Base-by-base conservation (phyloP, 2,797 vertebrate genomes). In the Takifugu ocellatus region DNA sequence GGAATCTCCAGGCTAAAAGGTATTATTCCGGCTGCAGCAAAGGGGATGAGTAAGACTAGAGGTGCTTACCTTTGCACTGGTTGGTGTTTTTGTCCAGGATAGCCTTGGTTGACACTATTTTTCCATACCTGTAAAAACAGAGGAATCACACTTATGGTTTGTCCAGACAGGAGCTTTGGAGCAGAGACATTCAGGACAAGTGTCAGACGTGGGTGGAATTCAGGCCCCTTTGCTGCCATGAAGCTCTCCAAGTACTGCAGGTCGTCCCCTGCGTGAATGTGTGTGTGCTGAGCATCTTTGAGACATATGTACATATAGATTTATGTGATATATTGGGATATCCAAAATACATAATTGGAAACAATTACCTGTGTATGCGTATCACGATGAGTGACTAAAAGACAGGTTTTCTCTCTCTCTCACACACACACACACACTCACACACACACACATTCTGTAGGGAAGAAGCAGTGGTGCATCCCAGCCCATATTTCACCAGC, bases 81-180 rank as follows among this genome's bases (percentile, higher is more conserved):
- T 98, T 97, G 64, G 96, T 98, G 91, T 97, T 98, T 92, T 98
- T 98, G 89, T 98, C 96, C 86, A 98, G 92, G 84, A 98, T 98
- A 89, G 96, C 96, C 91, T 98, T 98, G 82, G 96, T 98, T 78
- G 96, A 98, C 84, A 98, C 94, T 82, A 98, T 98, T 93, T 98
- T 98, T 74, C 96, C 96, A 81, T 96, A 98, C 81, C 96, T 98
- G 87, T 31, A 68, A 91, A 57, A 78, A 69, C 72, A 75, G 12
- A 79, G 54, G 82, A 56, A 72, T 21, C 0, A 3, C 46, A 52
- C 68, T 78, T 44, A 77, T 49, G 26, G 0, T 25, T 50, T 72
- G 59, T 44, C 33, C 44, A n/a, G 17, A 59, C 17, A 61, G 5
- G 48, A 56, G 42, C 54, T 61, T 51, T 25, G n/a, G 49, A 16